Percentiles rank a stretch among this genome's conserved stretches.
Conservation (phyloP, 2,888 invertebrate species). For the Heterodera filipjevi region DNA sequence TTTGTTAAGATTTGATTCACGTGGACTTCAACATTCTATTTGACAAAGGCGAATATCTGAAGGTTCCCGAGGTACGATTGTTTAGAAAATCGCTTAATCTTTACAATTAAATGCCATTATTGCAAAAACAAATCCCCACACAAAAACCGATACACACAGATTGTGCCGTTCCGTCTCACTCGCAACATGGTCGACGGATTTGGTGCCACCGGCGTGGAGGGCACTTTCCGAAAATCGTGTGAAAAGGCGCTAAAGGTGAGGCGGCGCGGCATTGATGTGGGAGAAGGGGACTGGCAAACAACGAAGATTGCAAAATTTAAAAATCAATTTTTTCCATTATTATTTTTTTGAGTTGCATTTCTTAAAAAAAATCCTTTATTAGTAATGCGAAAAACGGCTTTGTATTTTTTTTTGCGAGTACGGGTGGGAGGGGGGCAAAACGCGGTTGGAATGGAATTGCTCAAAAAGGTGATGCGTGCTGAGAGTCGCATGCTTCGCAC, state of each 20-base stretch:
- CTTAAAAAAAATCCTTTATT: too few species aligned
- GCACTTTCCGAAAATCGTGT: slow-evolving; percentile 67
- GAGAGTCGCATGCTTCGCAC: slow-evolving; percentile 83
- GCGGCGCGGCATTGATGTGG: too few species aligned
- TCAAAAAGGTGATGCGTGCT: slow-evolving; percentile 75
- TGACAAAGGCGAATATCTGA: slow-evolving; percentile 72
- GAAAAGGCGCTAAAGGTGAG: background rate
- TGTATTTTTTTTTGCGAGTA: too few species aligned
- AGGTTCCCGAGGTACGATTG: slow-evolving; percentile 51
- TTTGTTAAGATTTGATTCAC: slow-evolving; percentile 81
- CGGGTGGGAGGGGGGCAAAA: too few species aligned
- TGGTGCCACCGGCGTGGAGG: slow-evolving; percentile 87
- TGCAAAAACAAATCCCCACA: background rate
- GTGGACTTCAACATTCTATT: slow-evolving; percentile 98
- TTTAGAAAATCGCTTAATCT: background rate
- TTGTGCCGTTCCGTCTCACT: slow-evolving; percentile 83
- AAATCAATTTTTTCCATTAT: too few species aligned
- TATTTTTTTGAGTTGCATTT: too few species aligned
- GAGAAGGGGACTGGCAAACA: too few species aligned
- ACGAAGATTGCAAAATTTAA: too few species aligned
- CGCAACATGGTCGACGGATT: slow-evolving; percentile 95
- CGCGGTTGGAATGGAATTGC: too few species aligned
- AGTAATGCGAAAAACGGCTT: too few species aligned
- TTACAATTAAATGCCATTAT: too few species aligned
- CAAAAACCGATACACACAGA: slow-evolving; percentile 46